These are phyloP conservation scores for Anthrax anthrax DNA, from an alignment of 2,888 invertebrate genomes.

Conservation along the genomic window DNA sequence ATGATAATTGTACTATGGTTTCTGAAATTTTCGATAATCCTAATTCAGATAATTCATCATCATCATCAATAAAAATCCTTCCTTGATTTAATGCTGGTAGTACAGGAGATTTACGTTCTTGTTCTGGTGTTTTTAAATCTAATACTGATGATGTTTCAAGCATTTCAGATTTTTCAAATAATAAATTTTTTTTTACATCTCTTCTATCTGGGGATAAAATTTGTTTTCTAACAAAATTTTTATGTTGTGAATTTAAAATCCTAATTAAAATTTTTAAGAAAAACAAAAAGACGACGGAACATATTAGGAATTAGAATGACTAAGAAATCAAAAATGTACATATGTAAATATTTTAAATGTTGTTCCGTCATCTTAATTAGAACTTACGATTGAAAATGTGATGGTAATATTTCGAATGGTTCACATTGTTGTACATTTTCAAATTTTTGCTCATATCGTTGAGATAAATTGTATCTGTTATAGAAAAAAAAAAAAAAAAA, in stretches of 20 bases:
- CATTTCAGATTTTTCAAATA: neutral
- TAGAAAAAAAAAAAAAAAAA: neutral
- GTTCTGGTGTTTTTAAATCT: constrained; percentile 10
- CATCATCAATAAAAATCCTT: constrained; percentile 10
- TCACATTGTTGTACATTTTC: constrained; percentile 16
- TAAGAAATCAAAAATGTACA: neutral
- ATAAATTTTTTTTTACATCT: neutral
- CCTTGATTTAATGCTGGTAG: constrained; percentile 10
- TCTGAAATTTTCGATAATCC: constrained; percentile 6
- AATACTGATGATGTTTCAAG: neutral
- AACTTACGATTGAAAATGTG: constrained; percentile 22
- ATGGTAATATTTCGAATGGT: constrained; percentile 19
- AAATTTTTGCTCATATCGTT: constrained; percentile 20
- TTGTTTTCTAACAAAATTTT: constrained; percentile 15
- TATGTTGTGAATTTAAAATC: no score
- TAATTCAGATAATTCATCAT: constrained; percentile 7
- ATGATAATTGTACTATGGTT: no score
- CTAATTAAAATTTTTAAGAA: no score
- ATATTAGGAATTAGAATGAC: no score
- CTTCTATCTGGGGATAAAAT: constrained; percentile 6
- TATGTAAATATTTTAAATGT: neutral
- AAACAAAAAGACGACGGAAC: no score
- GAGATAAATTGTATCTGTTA: constrained; percentile 18
- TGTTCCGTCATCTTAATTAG: neutral
- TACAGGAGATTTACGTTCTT: constrained; percentile 9